Evolutionary conservation across 1,140 invertebrate genomes (phyloP).

Genomic region (Procambarus clarkii): DNA sequence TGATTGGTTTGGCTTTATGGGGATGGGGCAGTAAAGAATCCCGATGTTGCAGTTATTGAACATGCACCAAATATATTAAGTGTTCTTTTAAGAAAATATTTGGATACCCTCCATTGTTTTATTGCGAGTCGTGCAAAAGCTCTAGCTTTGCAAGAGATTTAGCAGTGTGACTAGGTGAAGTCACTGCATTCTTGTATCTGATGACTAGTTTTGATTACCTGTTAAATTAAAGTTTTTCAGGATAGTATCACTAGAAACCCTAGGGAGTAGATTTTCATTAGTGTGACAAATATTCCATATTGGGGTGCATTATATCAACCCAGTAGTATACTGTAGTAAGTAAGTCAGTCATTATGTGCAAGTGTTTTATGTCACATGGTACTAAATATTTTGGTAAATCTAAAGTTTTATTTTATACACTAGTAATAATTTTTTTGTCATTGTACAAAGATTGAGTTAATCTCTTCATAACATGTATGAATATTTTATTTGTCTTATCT

Average conservation of each 20-base stretch:
- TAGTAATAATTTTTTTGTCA: constrained; percentile 29
- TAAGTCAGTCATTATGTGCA: constrained; percentile 64
- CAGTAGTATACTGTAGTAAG: constrained; percentile 44
- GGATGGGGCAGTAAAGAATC: constrained; percentile 10
- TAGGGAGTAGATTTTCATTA: constrained; percentile 49
- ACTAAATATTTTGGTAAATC: constrained; percentile 53
- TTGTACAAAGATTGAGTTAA: constrained; percentile 52
- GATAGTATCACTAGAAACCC: constrained; percentile 6
- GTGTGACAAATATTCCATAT: constrained; percentile 50
- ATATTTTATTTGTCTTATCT: constrained; percentile 45
- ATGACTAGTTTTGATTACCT: constrained; percentile 35
- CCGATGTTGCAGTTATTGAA: background rate
- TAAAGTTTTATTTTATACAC: constrained; percentile 45
- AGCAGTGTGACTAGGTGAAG: constrained; percentile 21
- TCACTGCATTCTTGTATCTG: constrained; percentile 24
- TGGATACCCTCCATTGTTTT: constrained; percentile 41
- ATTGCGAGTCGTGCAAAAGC: constrained; percentile 25
- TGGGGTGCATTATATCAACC: constrained; percentile 33
- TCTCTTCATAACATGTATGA: constrained; percentile 58
- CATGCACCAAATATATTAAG: constrained; percentile 29
- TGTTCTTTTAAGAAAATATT: constrained; percentile 1
- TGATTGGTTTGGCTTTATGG: constrained; percentile 13
- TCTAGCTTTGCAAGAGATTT: background rate
- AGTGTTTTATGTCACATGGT: constrained; percentile 59
- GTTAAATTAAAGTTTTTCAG: constrained; percentile 19